Percentiles rank a stretch among this genome's conserved stretches.
Conservation (phyloP, 2,888 invertebrate species). For the Drosophila pegasa region DNA sequence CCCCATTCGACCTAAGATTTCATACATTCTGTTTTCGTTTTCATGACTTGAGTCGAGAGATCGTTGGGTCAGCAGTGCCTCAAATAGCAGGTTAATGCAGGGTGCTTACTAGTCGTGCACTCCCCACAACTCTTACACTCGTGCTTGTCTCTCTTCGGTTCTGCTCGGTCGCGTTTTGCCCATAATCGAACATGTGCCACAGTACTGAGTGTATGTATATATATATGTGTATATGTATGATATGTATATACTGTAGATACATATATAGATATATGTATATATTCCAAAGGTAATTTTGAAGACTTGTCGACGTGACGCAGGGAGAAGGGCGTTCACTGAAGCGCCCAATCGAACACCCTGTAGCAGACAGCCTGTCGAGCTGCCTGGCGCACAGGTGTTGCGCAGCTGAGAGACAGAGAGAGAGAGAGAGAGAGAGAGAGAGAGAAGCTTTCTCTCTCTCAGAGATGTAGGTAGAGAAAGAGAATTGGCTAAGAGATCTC, state of each 20-base stretch:
- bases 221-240: neutral
- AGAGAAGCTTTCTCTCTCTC: neutral
- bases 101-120: neutral
- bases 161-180: slow-evolving; percentile 80
- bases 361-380: slow-evolving; percentile 31
- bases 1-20: no score
- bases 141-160: slow-evolving; percentile 61
- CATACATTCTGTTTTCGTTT: neutral
- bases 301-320: slow-evolving; percentile 32
- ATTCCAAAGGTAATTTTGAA: slow-evolving; percentile 26
- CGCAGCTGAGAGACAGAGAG: slow-evolving; percentile 21
- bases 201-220: neutral
- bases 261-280: neutral
- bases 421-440: neutral
- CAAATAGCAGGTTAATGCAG: neutral
- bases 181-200: slow-evolving; percentile 69
- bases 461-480: no score
- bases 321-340: slow-evolving; percentile 55
- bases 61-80: neutral
- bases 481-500: neutral
- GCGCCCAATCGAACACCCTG: slow-evolving; percentile 56
- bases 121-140: neutral
- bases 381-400: slow-evolving; percentile 59
- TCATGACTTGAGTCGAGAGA: neutral
- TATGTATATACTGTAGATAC: neutral